Evolutionary conservation across 1,140 invertebrate species (phyloP), one percentile per base, ranked within the genome.

Genomic region (Oryzaephilus surinamensis): DNA sequence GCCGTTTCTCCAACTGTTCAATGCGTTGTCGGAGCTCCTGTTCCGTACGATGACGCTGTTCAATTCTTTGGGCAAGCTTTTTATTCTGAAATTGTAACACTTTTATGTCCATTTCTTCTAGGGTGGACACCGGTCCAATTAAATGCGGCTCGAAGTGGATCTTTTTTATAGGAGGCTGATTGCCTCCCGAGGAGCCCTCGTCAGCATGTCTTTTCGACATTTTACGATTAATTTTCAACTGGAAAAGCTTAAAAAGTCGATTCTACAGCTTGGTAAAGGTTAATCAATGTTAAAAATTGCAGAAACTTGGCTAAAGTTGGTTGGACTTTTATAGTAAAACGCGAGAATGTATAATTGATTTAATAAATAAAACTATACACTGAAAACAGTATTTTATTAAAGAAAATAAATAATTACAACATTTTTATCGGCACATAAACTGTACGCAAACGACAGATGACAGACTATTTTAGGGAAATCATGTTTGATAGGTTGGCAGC

Each of bases 101-200:
- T 72, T 97, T 96, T 55, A 95, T 90, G 62, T 97, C 93, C 79
- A 97, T 87, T 67, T 97, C 93, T 64, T 97, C 93, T 13, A 94
- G 69, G 15, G 88, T 94, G 23, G 88, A 93, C 41, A 95, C 86
- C 19, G 90, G 81, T 17, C 91, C 91, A 51, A 97, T 84, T 43
- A 91, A 70, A 51, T 92, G 81, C 13, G 89, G 89, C 64, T 96
- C 90, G 67, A 94, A 93, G 53, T 92, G 86, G 48, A 94, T 86
- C 64, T 91, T 92, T 60, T 94, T 95, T 47, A 84, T 83, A 7
- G 82, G 78, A 38, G 82, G 83, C 59, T 79, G 77, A 33, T 67
- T 67, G 35, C 61, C 61, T 26, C 65, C 23, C 5, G 45, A 42
- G 3, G 38, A 15, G 18, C 43, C 29, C 18, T 62, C 60, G 29